Conservation (phyloP, 2,888 invertebrate genomes). For the Carterocephalus palaemon region DNA sequence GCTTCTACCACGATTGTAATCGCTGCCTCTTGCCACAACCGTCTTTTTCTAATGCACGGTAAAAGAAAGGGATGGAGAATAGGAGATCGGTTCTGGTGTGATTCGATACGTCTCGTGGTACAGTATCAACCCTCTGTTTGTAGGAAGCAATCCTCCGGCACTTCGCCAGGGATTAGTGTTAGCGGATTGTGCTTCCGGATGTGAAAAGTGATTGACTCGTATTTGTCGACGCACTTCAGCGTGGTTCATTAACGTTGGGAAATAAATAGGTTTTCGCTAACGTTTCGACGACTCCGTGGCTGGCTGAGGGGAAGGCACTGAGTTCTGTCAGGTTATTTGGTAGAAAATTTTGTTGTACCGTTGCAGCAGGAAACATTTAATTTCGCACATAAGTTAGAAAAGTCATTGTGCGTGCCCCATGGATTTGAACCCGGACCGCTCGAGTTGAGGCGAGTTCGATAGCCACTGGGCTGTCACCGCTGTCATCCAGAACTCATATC, state of each 20-base stretch:
- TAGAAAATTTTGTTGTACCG: too few relatives aligned
- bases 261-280: too few relatives aligned
- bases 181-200: constrained; percentile 33
- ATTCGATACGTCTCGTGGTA: background rate
- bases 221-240: constrained; percentile 8
- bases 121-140: constrained; percentile 5
- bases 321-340: too few relatives aligned
- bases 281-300: too few relatives aligned
- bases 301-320: too few relatives aligned
- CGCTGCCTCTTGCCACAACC: background rate
- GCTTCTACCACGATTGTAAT: constrained; percentile 7
- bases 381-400: too few relatives aligned
- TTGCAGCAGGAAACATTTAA: too few relatives aligned
- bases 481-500: too few relatives aligned
- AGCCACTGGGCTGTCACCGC: too few relatives aligned
- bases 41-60: background rate
- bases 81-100: background rate
- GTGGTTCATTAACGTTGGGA: constrained; percentile 6
- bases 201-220: constrained; percentile 38
- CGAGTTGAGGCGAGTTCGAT: too few relatives aligned
- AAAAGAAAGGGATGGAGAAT: background rate
- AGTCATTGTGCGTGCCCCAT: too few relatives aligned
- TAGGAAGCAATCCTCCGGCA: constrained; percentile 32
- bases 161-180: constrained; percentile 39
- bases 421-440: too few relatives aligned